A percentile compares a stretch with the other conserved stretches of the same genome.
phyloP scores from a whole-genome alignment of 2,888 invertebrate species.

The Rhagophthalmus giganteus region DNA sequence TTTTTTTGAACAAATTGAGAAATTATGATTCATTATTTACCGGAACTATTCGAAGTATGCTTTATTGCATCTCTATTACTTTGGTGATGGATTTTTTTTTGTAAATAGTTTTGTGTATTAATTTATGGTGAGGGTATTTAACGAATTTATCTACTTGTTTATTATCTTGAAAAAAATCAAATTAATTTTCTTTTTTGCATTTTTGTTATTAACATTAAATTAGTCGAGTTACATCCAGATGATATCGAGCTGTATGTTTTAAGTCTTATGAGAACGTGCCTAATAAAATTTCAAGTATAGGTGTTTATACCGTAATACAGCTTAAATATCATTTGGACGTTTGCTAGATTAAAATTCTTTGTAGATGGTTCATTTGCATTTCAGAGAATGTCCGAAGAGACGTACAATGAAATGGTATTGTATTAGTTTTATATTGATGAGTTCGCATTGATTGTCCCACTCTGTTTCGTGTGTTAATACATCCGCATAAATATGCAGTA shows the following conservation, averaged over 20 bases:
- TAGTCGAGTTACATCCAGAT: slow-evolving; percentile 12
- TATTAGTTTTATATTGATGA: slow-evolving; percentile 54
- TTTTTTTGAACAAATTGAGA: not conserved
- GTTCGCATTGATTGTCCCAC: slow-evolving; percentile 37
- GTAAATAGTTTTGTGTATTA: slow-evolving; percentile 17
- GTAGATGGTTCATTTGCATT: slow-evolving; percentile 61
- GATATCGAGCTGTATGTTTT: slow-evolving; percentile 11
- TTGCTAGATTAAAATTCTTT: slow-evolving; percentile 36
- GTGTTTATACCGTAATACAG: too few relatives aligned
- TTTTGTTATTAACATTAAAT: slow-evolving; percentile 20
- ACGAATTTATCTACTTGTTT: slow-evolving; percentile 8
- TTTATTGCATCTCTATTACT: slow-evolving; percentile 12
- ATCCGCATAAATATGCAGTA: slow-evolving; percentile 23
- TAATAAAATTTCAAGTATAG: too few relatives aligned
- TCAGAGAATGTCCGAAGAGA: slow-evolving; percentile 83
- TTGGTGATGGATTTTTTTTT: slow-evolving; percentile 23
- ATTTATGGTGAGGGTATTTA: slow-evolving; percentile 16
- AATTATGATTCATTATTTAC: too few relatives aligned
- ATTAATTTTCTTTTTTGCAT: slow-evolving; percentile 6
- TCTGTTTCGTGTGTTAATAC: slow-evolving; percentile 29
- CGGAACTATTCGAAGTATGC: slow-evolving; percentile 4
- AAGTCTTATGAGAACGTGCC: too few relatives aligned
- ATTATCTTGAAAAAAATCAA: too few relatives aligned
- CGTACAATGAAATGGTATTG: slow-evolving; percentile 81
- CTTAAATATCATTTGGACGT: slow-evolving; percentile 14